A percentile compares a stretch with the other conserved stretches of the same genome.
phyloP scores from a whole-genome alignment of 2,888 invertebrate species.

The Microchrysa polita region DNA sequence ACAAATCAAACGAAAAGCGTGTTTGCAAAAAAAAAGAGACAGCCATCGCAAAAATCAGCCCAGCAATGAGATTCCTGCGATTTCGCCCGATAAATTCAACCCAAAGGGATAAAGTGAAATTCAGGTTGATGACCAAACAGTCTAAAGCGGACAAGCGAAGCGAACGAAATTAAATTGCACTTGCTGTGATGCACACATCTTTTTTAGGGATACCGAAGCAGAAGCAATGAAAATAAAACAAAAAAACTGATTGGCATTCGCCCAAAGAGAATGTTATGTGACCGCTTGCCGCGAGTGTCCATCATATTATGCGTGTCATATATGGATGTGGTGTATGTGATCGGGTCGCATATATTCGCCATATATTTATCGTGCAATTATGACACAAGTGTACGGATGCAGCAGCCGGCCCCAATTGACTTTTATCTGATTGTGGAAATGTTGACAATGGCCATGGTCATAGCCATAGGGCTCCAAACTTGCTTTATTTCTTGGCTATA shows the following conservation, averaged over 20 bases:
- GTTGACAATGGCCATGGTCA: conserved; percentile 22
- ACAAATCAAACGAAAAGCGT: conserved; percentile 13
- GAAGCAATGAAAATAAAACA: neutral
- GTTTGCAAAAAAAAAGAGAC: neutral
- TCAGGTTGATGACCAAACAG: conserved; percentile 37
- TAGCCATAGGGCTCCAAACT: conserved; percentile 17
- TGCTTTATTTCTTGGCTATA: no score
- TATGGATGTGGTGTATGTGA: neutral
- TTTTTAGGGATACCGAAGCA: conserved; percentile 36
- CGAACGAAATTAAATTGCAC: conserved; percentile 44
- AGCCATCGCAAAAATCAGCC: neutral
- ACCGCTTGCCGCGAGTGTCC: neutral
- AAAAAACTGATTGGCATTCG: conserved; percentile 23
- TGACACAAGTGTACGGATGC: conserved; percentile 16
- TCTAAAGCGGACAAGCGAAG: conserved; percentile 34
- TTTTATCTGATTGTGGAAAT: conserved; percentile 38
- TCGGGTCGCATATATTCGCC: neutral
- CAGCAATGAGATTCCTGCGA: conserved; percentile 17
- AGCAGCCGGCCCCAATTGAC: conserved; percentile 23
- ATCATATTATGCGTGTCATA: conserved; percentile 22
- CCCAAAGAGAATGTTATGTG: conserved; percentile 24
- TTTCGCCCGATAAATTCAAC: conserved; percentile 3
- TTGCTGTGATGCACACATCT: conserved; percentile 43
- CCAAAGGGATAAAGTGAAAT: conserved; percentile 29
- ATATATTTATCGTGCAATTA: conserved; percentile 35